phyloP scores from a whole-genome alignment of 2,888 invertebrate species.

The Sarcophaga caerulescens region DNA sequence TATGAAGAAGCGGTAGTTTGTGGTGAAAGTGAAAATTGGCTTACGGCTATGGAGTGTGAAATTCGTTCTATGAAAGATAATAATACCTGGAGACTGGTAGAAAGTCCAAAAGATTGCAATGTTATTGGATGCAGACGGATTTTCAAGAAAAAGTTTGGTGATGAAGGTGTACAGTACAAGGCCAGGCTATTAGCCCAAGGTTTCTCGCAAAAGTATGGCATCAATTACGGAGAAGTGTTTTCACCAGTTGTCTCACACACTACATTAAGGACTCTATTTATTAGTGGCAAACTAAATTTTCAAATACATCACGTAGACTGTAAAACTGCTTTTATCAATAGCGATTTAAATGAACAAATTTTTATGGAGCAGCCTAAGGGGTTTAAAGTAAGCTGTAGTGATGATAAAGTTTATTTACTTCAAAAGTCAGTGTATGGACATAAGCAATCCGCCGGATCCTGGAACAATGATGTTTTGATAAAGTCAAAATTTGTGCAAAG shows the following conservation, averaged over 20 bases:
- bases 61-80: neutral
- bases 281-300: conserved; percentile 21
- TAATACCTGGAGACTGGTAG: conserved; percentile 11
- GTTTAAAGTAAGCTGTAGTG: neutral
- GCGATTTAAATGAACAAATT: conserved; percentile 4
- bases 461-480: neutral
- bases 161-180: no score
- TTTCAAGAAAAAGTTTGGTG: conserved; percentile 58
- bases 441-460: neutral
- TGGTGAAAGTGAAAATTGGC: neutral
- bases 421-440: conserved; percentile 10
- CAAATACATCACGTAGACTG: conserved; percentile 57
- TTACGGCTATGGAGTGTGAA: conserved; percentile 2
- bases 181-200: no score
- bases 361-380: conserved; percentile 7
- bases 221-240: conserved; percentile 63
- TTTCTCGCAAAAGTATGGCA: conserved; percentile 35
- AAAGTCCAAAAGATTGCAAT: conserved; percentile 44
- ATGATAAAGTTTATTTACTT: conserved; percentile 2
- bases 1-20: conserved; percentile 16
- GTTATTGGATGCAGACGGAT: conserved; percentile 55
- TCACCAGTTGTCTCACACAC: conserved; percentile 56
- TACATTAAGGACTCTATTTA: conserved; percentile 29
- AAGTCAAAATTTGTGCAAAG: no score
- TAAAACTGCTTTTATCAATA: conserved; percentile 10